phyloP scores from a whole-genome alignment of 2,113 vertebrate species.

The Dipodomys ordii region DNA sequence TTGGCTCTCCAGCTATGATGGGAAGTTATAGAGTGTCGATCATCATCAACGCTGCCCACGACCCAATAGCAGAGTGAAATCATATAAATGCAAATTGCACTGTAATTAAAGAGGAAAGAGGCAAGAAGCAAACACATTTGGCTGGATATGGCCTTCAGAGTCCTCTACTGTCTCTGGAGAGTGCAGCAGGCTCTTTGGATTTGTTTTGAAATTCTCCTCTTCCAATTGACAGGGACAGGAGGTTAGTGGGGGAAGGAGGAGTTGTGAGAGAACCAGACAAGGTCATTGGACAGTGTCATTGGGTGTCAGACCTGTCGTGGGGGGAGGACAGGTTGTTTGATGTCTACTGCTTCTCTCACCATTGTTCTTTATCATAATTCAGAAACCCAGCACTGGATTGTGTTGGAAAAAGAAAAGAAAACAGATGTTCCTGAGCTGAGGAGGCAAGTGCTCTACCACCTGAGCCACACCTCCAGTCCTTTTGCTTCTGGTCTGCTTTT shows the following conservation, averaged over 20 bases:
- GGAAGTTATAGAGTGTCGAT: slow-evolving; percentile 57
- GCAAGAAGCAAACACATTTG: slow-evolving; percentile 59
- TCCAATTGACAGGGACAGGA: not conserved
- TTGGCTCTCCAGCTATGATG: slow-evolving; percentile 48
- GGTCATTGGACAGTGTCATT: accelerated
- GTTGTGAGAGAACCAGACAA: not conserved
- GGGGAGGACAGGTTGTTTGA: not conserved
- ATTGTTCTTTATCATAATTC: not conserved
- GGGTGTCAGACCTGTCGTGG: not conserved
- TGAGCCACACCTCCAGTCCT: too few relatives aligned
- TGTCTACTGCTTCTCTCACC: not conserved
- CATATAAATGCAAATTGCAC: slow-evolving; percentile 80
- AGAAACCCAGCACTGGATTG: not conserved
- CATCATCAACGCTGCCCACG: slow-evolving; percentile 50
- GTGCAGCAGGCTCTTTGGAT: not conserved
- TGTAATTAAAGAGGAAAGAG: slow-evolving; percentile 77
- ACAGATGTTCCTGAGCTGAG: not conserved
- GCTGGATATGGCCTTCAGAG: slow-evolving; percentile 54
- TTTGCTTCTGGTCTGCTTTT: too few relatives aligned
- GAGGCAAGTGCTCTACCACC: not conserved
- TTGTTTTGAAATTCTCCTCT: not conserved
- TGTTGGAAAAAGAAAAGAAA: not conserved
- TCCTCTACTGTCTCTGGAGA: slow-evolving; percentile 32
- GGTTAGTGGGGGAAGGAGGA: not conserved
- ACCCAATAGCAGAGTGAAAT: slow-evolving; percentile 61